Evolutionary conservation across 2,113 vertebrate species (phyloP), one percentile per base, ranked within the genome.

Genomic region (Amphilophus citrinellus): DNA sequence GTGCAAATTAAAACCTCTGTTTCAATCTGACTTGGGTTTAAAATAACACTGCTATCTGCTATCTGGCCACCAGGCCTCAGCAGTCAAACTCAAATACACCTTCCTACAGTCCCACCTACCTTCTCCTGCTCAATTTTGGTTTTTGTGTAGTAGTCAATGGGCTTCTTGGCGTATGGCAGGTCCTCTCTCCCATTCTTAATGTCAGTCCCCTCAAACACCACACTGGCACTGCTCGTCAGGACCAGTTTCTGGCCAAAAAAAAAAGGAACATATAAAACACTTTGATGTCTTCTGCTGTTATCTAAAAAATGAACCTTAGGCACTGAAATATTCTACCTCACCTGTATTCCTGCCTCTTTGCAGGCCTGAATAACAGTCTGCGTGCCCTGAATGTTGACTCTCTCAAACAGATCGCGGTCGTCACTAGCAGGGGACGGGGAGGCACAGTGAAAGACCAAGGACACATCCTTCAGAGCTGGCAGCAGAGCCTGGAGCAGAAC

Each of bases 61-160:
- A 1, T 32, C 44, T 71, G 50, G 15, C 24, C 30, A 53, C 47
- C 6, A 17, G 66, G 66, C 44, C 24, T 53, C 18, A 6, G 15
- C 42, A 20, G 66, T 73, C 27, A 73, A 53, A 32, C 44, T 73
- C 0, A 1, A 30, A 24, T 3, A 18, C 13, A 3, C n/a, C 57
- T 10, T 65, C 17, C 18, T 10, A 71, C 44, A 1, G 11, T 42
- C 61, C 57, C 30, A 13, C 84, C n/a, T 90, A 99, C 98, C 96
- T 95, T 97, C 86, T 99, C 98, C 90, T 99, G 98, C 0, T 97
- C 90, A 88, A 99, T 99, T 95, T 99, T 99, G 5, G 98, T 99
- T 92, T 98, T 94, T 3, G 98, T 99, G 94, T 99, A 99, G 89
- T 97, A 99, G 92, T 99, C 98, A 0, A 99, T 98, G 4, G 98